Percentiles rank a stretch among this genome's conserved stretches.
Evolutionary conservation across 2,113 vertebrate species (phyloP).

Genomic region (Morone saxatilis): DNA sequence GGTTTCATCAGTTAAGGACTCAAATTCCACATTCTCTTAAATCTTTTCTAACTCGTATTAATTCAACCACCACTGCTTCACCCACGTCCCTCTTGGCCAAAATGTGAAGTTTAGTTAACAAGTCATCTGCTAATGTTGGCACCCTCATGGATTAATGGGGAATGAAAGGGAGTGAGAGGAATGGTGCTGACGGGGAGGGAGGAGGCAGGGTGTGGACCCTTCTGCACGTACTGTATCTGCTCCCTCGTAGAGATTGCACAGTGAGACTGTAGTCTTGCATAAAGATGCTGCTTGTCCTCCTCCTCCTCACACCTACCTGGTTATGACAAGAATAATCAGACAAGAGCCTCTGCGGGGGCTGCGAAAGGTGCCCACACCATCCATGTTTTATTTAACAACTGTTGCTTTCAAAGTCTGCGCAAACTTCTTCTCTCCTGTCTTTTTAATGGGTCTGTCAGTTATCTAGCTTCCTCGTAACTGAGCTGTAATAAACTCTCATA

Average conservation of each 20-base stretch:
- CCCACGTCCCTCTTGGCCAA: constrained; percentile 65
- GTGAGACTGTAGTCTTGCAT: constrained; percentile 50
- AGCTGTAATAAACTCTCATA: constrained; percentile 71
- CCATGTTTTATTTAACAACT: constrained; percentile 81
- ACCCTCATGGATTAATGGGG: constrained; percentile 52
- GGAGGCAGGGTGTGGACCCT: constrained; percentile 19
- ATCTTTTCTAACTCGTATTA: constrained; percentile 78
- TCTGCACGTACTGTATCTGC: constrained; percentile 27
- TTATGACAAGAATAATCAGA: constrained; percentile 79
- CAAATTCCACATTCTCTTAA: constrained; percentile 81
- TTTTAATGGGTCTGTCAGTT: constrained; percentile 72
- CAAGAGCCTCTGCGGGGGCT: constrained; percentile 55
- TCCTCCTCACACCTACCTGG: constrained; percentile 65
- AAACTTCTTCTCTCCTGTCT: constrained; percentile 60
- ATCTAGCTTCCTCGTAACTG: constrained; percentile 55
- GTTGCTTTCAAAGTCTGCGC: constrained; percentile 69
- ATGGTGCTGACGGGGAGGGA: constrained; percentile 19
- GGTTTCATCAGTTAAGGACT: constrained; percentile 78
- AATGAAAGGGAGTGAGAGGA: constrained; percentile 51
- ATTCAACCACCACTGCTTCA: constrained; percentile 73
- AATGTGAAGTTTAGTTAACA: constrained; percentile 82
- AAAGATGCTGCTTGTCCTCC: constrained; percentile 45
- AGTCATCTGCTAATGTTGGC: constrained; percentile 77
- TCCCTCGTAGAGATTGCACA: constrained; percentile 43
- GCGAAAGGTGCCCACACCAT: constrained; percentile 60